Evolutionary conservation across 2,113 vertebrate genomes (phyloP).

Genomic region (Eolophus roseicapilla): DNA sequence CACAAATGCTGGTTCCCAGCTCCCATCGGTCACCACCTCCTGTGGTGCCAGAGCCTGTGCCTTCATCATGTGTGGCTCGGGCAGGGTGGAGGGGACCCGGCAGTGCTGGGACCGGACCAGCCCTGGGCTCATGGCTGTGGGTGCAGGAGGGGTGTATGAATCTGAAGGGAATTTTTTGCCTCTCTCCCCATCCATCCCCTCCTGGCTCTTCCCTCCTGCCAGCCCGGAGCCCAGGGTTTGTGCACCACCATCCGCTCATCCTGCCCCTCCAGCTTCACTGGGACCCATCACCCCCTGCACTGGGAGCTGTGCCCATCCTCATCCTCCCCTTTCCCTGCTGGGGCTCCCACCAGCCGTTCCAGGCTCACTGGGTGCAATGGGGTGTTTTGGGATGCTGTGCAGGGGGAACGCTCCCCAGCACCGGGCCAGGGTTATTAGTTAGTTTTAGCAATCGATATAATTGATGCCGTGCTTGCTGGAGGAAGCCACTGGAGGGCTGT

Average conservation of each 20-base stretch:
- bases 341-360: rapidly evolving
- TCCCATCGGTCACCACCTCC: not conserved
- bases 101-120: not conserved
- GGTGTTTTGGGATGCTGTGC: not conserved
- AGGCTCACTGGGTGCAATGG: not conserved
- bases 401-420: not conserved
- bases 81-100: no score
- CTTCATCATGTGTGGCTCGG: rapidly evolving
- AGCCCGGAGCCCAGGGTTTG: not conserved
- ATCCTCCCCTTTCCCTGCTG: not conserved
- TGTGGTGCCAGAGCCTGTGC: rapidly evolving
- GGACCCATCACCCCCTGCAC: not conserved
- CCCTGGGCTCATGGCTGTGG: rapidly evolving
- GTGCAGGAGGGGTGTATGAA: not conserved
- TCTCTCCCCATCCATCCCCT: not conserved
- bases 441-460: conserved; percentile 76
- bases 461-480: conserved; percentile 53
- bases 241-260: rapidly evolving
- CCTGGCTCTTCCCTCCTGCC: not conserved
- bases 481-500: conserved; percentile 76
- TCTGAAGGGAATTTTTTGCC: not conserved
- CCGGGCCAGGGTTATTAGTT: conserved; percentile 51
- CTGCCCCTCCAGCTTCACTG: not conserved
- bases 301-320: not conserved
- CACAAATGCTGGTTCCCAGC: not conserved